phyloP scores from a whole-genome alignment of 2,797 vertebrate genomes.

The Gallinago solitaria region DNA sequence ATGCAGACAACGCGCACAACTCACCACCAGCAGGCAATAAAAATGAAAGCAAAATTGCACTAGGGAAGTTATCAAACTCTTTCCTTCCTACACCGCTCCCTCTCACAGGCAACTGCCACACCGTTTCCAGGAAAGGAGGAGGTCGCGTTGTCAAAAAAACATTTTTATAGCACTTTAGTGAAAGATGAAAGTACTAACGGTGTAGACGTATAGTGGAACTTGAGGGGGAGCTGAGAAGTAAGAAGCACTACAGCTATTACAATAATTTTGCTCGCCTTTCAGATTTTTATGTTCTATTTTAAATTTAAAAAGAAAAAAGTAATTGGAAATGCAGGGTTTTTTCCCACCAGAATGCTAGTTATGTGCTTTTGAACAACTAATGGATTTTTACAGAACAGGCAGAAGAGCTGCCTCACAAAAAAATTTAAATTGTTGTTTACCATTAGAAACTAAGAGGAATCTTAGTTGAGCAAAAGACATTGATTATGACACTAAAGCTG shows the following conservation, averaged over 20 bases:
- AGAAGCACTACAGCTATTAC: neutral
- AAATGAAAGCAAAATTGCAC: slow-evolving; percentile 10
- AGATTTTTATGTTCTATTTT: neutral
- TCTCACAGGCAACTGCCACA: neutral
- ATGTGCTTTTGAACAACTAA: neutral
- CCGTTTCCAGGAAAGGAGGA: neutral
- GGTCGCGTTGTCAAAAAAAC: neutral
- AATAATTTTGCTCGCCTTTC: neutral
- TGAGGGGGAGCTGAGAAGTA: neutral
- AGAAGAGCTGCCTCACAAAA: neutral
- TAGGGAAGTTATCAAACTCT: neutral
- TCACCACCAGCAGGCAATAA: neutral
- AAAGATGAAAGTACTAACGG: neutral
- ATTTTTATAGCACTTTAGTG: neutral
- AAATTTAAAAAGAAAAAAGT: neutral
- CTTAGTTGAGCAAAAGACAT: neutral
- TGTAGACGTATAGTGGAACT: neutral
- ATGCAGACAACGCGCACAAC: accelerated
- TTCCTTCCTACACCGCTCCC: neutral
- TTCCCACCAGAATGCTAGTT: neutral
- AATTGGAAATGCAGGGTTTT: neutral
- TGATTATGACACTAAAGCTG: neutral
- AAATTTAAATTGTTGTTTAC: neutral
- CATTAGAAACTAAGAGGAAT: neutral
- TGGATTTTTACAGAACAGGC: neutral